Base-by-base conservation (phyloP, 1,140 invertebrate genomes). In the Aethina tumida region DNA sequence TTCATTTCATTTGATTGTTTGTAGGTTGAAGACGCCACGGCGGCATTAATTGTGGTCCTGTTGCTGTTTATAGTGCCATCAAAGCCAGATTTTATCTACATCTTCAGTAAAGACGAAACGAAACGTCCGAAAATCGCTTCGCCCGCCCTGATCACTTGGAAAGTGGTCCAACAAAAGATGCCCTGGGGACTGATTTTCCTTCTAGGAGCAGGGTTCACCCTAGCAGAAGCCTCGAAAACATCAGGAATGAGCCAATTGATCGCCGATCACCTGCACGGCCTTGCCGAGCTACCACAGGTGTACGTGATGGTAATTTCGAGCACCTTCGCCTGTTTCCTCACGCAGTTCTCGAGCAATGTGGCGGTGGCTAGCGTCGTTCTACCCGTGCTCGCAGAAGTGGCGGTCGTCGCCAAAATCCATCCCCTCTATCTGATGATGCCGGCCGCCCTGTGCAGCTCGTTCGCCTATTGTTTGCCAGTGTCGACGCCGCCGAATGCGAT, bases 401-500 rank as follows among this genome's bases (percentile, higher is more conserved):
- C 54, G 6, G 35, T 49, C 37, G 55, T 49, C 9, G 57, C 54
- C 14, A 52, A 72, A 45, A 67, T 81, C 21, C 83, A 95, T 69
- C 92, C 92, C 0, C 56, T 94, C 34, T 89, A 84, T 60, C 68
- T 93, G 52, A 89, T 93, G 73, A 63, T 95, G 39, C 90, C 92
- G 1, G 78, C 85, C 0, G 74, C 86, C 0, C 59, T 84, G 27
- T 76, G 74, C 5, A 86, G 82, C 57, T 90, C 85, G 5, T 91
- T 74, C 64, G 74, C 79, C 3, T 82, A 81, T 64, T 68, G 66
- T 48, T 65, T 77, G 53, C 90, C 90, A 2, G 86, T 92, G 1
- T 73, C 73, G 3, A 81, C 79, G 0, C 89, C 91, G 3, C 92
- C 92, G n/a, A 97, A 97, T 64, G 92, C 93, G 1, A 88, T 97